Percentiles rank a stretch among this genome's conserved stretches.
Evolutionary conservation across 1,140 invertebrate species (phyloP).

Genomic region (Trichonephila clavipes): DNA sequence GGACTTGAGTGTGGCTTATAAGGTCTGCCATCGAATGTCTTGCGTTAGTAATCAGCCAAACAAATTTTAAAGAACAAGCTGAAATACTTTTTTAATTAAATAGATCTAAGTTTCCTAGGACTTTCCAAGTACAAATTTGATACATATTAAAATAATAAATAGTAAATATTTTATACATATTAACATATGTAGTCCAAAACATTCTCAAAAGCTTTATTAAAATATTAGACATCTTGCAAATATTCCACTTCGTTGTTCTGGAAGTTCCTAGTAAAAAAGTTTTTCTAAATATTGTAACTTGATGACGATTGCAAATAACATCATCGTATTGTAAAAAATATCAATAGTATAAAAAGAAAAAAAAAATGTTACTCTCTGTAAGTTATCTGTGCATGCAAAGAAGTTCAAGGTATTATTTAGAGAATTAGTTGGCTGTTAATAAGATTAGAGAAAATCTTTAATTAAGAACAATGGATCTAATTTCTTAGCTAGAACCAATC

Average conservation of each 20-base stretch:
- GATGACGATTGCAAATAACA: not conserved
- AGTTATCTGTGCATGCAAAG: conserved; percentile 9
- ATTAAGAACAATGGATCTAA: not conserved
- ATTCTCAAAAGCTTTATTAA: not conserved
- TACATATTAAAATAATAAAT: no score
- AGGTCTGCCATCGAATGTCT: no score
- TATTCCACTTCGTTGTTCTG: no score
- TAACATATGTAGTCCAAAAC: not conserved
- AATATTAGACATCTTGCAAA: not conserved
- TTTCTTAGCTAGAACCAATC: not conserved
- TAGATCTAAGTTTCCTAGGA: no score
- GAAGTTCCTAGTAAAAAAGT: no score
- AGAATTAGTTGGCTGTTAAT: not conserved
- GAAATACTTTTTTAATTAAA: no score
- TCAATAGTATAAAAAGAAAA: not conserved
- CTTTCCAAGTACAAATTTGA: no score
- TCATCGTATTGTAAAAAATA: not conserved
- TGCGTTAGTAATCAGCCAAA: no score
- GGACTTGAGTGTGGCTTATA: no score
- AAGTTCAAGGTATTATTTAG: not conserved
- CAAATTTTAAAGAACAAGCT: no score
- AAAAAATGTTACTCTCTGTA: not conserved
- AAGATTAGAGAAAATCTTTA: not conserved
- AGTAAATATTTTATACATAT: no score
- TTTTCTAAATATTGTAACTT: not conserved